These are phyloP conservation scores for Protomyctophum bolini DNA, from an alignment of 2,113 vertebrate genomes.

Conservation along the genomic window DNA sequence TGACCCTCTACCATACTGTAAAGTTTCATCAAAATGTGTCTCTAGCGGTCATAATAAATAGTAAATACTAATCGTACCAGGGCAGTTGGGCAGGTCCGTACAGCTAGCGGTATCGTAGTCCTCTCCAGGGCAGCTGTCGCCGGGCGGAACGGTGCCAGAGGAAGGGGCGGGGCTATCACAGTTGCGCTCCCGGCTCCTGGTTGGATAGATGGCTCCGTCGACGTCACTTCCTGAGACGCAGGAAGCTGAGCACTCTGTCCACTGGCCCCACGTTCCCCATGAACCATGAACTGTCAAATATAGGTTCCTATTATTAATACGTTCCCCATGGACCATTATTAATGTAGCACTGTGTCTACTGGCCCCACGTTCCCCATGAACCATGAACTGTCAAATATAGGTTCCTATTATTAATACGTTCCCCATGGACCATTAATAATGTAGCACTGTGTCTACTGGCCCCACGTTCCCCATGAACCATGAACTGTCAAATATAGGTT, in stretches of 20 bases:
- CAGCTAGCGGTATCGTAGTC: conserved; percentile 7
- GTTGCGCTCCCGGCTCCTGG: conserved; percentile 1
- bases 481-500: conserved; percentile 48
- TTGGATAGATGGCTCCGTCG: not conserved
- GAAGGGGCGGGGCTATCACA: conserved; percentile 65
- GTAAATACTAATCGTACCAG: too few species aligned
- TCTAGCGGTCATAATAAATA: too few species aligned
- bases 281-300: conserved; percentile 55
- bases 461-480: conserved; percentile 61
- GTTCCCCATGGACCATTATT: not conserved
- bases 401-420: not conserved
- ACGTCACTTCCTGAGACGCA: conserved; percentile 21
- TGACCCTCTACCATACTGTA: too few species aligned
- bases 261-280: conserved; percentile 55
- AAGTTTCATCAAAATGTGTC: too few species aligned
- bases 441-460: not conserved
- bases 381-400: conserved; percentile 57
- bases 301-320: not conserved
- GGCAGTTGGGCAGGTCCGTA: conserved; percentile 60
- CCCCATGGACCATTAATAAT: not conserved
- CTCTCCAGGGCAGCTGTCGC: conserved; percentile 44
- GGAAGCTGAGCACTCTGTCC: conserved; percentile 34
- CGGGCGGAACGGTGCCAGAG: conserved; percentile 8
- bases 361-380: conserved; percentile 53
- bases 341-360: not conserved